These are phyloP conservation scores for Megamerina dolium DNA, from an alignment of 2,888 invertebrate genomes.

Conservation along the genomic window DNA sequence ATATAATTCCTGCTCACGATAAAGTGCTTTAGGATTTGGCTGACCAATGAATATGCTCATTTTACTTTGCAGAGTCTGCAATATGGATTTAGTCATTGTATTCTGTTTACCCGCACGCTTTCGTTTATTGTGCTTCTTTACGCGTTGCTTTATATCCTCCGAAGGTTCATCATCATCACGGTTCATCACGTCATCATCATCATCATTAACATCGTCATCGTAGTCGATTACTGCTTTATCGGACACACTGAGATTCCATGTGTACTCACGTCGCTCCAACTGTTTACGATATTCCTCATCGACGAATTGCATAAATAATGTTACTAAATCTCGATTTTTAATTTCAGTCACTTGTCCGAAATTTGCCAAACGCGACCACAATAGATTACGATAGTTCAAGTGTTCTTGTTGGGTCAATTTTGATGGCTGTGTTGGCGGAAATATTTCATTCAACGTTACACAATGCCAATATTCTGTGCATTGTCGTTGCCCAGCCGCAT, in stretches of 20 bases:
- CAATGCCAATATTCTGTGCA: conserved; percentile 22
- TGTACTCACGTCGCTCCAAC: conserved; percentile 54
- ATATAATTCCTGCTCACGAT: conserved; percentile 68
- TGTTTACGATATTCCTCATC: conserved; percentile 58
- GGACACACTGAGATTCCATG: conserved; percentile 52
- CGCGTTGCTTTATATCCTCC: conserved; percentile 8
- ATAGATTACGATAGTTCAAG: conserved; percentile 66
- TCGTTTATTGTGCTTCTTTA: conserved; percentile 10
- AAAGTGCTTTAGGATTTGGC: conserved; percentile 72
- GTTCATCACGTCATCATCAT: conserved; percentile 17
- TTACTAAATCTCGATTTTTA: conserved; percentile 72
- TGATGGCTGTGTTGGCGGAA: conserved; percentile 14
- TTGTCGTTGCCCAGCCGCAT: background rate
- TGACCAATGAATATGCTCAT: conserved; percentile 73
- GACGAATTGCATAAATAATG: conserved; percentile 71
- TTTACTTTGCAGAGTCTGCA: conserved; percentile 56
- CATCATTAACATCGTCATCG: conserved; percentile 39
- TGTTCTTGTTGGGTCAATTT: conserved; percentile 31
- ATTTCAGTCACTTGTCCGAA: conserved; percentile 73
- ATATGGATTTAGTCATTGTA: conserved; percentile 35
- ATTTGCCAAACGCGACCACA: conserved; percentile 73
- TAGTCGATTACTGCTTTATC: conserved; percentile 30
- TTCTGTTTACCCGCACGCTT: no score
- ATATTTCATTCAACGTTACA: conserved; percentile 22
- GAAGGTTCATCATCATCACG: background rate